Percentiles rank a stretch among this genome's conserved stretches.
phyloP scores from a whole-genome alignment of 1,140 invertebrate genomes.

The Drosophila subpulchrella region DNA sequence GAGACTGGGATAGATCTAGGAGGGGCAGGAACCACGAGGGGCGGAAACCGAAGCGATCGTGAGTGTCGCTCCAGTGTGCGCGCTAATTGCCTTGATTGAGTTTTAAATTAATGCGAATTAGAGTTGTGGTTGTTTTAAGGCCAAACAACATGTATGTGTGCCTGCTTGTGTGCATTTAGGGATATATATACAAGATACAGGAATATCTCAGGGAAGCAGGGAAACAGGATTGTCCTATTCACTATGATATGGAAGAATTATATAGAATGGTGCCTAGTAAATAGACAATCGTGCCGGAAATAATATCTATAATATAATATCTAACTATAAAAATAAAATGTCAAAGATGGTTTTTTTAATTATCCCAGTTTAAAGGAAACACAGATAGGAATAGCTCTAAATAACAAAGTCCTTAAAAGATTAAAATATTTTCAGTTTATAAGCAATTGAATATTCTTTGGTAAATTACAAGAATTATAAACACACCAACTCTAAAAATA shows the following conservation, averaged over 20 bases:
- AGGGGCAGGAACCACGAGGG: conserved; percentile 12
- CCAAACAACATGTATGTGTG: conserved; percentile 40
- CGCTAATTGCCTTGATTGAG: conserved; percentile 81
- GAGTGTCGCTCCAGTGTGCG: conserved; percentile 62
- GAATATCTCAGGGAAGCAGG: conserved; percentile 7
- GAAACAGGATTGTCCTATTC: conserved; percentile 5
- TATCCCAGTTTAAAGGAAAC: too few species aligned
- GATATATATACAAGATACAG: conserved; percentile 15
- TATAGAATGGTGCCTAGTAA: background rate
- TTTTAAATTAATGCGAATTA: conserved; percentile 83
- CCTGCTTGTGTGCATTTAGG: conserved; percentile 8
- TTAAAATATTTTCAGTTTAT: too few species aligned
- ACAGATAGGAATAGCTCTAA: too few species aligned
- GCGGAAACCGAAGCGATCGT: conserved; percentile 30
- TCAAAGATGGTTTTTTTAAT: too few species aligned
- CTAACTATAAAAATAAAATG: too few species aligned
- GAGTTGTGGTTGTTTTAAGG: conserved; percentile 63
- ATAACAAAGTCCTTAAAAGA: too few species aligned
- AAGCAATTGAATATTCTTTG: too few species aligned
- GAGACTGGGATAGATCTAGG: background rate
- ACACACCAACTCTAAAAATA: background rate
- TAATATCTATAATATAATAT: too few species aligned
- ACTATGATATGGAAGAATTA: conserved; percentile 2
- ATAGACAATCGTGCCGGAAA: background rate
- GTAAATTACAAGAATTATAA: background rate